Conservation (phyloP, 1,140 invertebrate genomes). For the Camponotus floridanus region DNA sequence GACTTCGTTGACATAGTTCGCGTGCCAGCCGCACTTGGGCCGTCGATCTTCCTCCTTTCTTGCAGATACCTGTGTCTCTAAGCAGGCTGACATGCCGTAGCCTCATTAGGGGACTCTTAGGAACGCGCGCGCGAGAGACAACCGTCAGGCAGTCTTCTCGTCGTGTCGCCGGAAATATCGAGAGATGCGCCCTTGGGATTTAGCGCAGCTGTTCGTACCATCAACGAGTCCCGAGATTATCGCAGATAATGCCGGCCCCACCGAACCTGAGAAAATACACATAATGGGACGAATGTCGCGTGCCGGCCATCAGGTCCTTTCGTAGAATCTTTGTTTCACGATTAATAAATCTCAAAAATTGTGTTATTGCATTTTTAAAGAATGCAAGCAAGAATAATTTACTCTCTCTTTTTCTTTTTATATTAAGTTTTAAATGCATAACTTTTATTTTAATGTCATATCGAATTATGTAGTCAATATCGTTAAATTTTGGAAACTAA, state of each 20-base stretch:
- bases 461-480: no score
- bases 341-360: neutral
- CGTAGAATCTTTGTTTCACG: neutral
- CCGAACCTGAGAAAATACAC: neutral
- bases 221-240: conserved; percentile 43
- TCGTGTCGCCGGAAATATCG: conserved; percentile 18
- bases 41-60: conserved; percentile 55
- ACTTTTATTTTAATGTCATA: neutral
- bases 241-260: conserved; percentile 20
- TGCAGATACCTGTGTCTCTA: conserved; percentile 67
- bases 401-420: neutral
- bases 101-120: conserved; percentile 70
- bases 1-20: conserved; percentile 70
- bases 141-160: conserved; percentile 28
- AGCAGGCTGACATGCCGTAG: conserved; percentile 65
- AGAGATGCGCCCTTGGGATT: conserved; percentile 9
- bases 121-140: conserved; percentile 66
- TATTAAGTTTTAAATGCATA: neutral
- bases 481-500: no score
- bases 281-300: conserved; percentile 32
- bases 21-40: conserved; percentile 67
- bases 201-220: conserved; percentile 48
- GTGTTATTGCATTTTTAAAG: neutral
- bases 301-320: conserved; percentile 6
- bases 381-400: neutral